phyloP scores from a whole-genome alignment of 2,888 invertebrate species.

The Lacanobia oleracea region DNA sequence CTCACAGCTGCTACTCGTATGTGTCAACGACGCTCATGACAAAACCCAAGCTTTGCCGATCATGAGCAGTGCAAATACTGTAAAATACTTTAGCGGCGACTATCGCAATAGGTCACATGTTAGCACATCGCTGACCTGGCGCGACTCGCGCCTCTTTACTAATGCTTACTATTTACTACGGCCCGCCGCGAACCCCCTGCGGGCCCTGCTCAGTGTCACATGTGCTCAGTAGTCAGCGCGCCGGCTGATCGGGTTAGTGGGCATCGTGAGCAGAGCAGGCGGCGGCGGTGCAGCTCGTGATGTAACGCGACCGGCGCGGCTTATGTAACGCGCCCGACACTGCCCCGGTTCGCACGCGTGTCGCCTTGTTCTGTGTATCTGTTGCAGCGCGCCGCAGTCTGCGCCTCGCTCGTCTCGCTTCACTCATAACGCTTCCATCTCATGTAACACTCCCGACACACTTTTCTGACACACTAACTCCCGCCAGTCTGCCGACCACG shows the following conservation, averaged over 20 bases:
- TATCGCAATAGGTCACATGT: slow-evolving; percentile 43
- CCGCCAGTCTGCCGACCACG: neutral
- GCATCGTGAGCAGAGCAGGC: slow-evolving; percentile 10
- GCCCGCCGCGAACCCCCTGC: neutral
- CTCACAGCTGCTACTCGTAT: neutral
- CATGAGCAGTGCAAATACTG: neutral
- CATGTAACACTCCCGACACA: slow-evolving; percentile 40
- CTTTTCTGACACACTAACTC: neutral
- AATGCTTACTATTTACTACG: slow-evolving; percentile 38
- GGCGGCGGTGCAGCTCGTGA: slow-evolving; percentile 30
- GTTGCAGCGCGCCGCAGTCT: slow-evolving; percentile 55
- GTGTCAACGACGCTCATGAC: neutral
- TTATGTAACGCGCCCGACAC: slow-evolving; percentile 40
- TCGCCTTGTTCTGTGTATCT: slow-evolving; percentile 30
- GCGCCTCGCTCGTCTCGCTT: slow-evolving; percentile 52
- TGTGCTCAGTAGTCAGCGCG: slow-evolving; percentile 4
- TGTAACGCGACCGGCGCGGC: slow-evolving; percentile 40
- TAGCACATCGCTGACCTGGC: slow-evolving; percentile 38
- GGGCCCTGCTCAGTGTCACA: neutral
- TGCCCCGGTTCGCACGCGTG: slow-evolving; percentile 47
- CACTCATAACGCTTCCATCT: slow-evolving; percentile 51
- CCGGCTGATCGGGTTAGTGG: slow-evolving; percentile 38
- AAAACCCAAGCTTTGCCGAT: slow-evolving; percentile 1
- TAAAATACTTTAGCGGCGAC: neutral
- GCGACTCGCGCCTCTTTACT: slow-evolving; percentile 37